phyloP scores from a whole-genome alignment of 2,797 vertebrate species.

The Delichon dasypus region DNA sequence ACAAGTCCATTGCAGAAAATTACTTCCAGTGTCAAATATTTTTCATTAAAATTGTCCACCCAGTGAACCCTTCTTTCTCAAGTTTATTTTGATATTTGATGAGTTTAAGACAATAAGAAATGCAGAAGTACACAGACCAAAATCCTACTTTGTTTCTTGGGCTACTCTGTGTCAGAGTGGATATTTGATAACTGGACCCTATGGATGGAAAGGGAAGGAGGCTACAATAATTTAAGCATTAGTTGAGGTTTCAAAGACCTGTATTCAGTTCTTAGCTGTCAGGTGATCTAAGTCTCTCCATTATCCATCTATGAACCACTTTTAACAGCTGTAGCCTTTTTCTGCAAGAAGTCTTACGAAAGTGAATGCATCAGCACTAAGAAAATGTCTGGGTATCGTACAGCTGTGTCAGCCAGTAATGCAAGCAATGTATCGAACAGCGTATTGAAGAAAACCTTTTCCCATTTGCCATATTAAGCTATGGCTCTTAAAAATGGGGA shows the following conservation, averaged over 20 bases:
- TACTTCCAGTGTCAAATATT: neutral
- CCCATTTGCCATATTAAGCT: neutral
- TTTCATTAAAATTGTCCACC: neutral
- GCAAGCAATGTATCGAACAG: neutral
- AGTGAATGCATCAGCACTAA: neutral
- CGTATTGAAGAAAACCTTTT: neutral
- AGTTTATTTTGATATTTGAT: neutral
- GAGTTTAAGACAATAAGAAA: neutral
- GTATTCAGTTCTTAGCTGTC: neutral
- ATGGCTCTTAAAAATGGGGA: neutral
- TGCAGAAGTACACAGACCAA: neutral
- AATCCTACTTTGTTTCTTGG: neutral
- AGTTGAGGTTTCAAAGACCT: neutral
- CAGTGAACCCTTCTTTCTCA: neutral
- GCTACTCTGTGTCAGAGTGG: neutral
- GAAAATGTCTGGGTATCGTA: neutral
- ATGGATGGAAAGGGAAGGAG: neutral
- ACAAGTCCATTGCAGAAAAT: neutral
- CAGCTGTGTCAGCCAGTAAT: neutral
- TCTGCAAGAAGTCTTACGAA: neutral
- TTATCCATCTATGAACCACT: neutral
- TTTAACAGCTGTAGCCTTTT: neutral
- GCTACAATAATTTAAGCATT: neutral
- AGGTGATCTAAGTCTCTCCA: neutral
- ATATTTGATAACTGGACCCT: neutral